Conservation (phyloP, 2,113 vertebrate species). For the Brienomyrus longianalis region DNA sequence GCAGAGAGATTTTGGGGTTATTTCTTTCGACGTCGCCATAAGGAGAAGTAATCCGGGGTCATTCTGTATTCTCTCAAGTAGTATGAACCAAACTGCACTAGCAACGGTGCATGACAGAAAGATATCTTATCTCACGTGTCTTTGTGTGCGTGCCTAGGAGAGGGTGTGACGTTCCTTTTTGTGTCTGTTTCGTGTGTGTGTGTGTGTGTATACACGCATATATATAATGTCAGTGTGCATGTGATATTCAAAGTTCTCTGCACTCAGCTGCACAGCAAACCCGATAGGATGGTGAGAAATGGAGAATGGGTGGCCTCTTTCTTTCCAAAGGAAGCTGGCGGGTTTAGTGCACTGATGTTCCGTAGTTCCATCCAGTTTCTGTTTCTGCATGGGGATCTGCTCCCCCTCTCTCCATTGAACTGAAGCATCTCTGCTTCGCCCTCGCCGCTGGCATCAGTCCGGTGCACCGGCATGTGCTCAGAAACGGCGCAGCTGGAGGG, state of each 20-base stretch:
- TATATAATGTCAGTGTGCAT: not conserved
- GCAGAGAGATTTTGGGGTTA: not conserved
- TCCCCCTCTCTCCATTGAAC: not conserved
- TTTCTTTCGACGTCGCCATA: not conserved
- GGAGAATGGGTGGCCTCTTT: not conserved
- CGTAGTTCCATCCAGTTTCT: not conserved
- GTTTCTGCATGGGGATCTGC: not conserved
- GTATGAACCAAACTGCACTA: conserved; percentile 15
- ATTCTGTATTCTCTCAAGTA: not conserved
- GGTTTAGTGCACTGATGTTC: not conserved
- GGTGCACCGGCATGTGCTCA: not conserved
- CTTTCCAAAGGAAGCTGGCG: not conserved
- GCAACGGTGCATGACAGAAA: conserved; percentile 11
- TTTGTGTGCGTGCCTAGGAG: not conserved
- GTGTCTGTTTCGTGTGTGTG: not conserved
- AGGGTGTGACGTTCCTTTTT: not conserved
- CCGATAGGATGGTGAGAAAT: not conserved
- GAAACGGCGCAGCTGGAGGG: not conserved
- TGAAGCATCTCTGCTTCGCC: not conserved
- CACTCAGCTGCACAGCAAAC: not conserved
- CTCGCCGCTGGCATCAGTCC: not conserved
- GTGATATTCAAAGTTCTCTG: not conserved
- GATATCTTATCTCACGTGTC: not conserved
- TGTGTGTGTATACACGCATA: not conserved
- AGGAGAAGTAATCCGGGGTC: not conserved